Conservation (phyloP, 2,797 vertebrate genomes). For the Ceryle rudis region DNA sequence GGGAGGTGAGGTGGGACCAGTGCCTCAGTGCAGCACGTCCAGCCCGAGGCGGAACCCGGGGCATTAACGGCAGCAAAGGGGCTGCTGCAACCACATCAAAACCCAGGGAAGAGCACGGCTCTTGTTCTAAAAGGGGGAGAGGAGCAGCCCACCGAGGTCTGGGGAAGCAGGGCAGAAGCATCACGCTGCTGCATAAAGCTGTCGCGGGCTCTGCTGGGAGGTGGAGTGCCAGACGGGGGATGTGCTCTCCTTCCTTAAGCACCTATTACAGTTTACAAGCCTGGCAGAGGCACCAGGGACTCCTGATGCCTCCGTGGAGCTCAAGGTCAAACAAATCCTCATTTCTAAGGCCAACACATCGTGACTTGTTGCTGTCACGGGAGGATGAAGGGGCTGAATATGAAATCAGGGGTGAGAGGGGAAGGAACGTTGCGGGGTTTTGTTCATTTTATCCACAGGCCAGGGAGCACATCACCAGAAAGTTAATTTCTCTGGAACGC, state of each 20-base stretch:
- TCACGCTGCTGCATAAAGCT: accelerated
- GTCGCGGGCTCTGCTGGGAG: not conserved
- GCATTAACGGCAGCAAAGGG: not conserved
- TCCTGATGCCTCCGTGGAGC: not conserved
- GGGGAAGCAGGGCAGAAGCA: not conserved
- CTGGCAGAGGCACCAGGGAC: not conserved
- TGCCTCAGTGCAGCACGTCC: not conserved
- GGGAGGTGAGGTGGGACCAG: not conserved
- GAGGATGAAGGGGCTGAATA: not conserved
- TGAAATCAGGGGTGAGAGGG: not conserved
- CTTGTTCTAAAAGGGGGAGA: not conserved
- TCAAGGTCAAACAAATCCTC: not conserved
- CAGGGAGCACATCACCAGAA: not conserved
- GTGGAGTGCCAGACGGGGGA: not conserved
- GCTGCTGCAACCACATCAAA: not conserved
- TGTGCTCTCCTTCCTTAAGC: not conserved
- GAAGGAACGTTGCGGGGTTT: not conserved
- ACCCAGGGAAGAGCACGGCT: accelerated
- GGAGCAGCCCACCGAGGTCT: accelerated
- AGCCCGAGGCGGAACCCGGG: not conserved
- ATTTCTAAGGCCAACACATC: accelerated
- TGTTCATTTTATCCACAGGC: not conserved
- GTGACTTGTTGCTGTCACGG: accelerated
- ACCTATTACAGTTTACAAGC: accelerated
- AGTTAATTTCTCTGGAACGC: not conserved